Conservation (phyloP, 2,888 invertebrate species). For the Lasiommata megera region DNA sequence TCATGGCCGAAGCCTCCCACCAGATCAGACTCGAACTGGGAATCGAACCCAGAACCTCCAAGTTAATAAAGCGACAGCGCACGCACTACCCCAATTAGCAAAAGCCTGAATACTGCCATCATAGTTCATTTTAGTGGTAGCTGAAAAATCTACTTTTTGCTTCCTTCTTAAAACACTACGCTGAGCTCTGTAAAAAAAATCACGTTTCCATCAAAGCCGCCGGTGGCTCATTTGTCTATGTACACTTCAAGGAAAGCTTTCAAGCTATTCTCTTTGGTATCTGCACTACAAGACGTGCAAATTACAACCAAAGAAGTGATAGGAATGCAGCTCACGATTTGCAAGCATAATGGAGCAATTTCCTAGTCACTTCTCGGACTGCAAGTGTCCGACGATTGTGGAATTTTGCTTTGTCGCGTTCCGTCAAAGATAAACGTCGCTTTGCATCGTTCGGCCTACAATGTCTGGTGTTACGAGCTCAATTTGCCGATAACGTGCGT, state of each 20-base stretch:
- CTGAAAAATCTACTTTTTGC: too few species aligned
- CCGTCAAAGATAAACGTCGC: conserved; percentile 19
- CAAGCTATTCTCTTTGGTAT: conserved; percentile 24
- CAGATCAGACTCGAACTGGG: too few species aligned
- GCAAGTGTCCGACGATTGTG: conserved; percentile 26
- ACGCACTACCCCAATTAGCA: too few species aligned
- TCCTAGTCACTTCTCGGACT: conserved; percentile 27
- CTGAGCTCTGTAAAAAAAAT: neutral
- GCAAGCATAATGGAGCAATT: conserved; percentile 31
- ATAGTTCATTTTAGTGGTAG: too few species aligned
- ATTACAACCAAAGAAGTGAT: conserved; percentile 23
- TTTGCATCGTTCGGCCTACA: conserved; percentile 1
- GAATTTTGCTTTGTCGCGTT: conserved; percentile 21
- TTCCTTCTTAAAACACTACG: neutral
- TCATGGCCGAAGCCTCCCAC: too few species aligned
- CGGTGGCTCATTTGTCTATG: conserved; percentile 19
- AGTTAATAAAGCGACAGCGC: too few species aligned
- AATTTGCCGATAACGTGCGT: neutral
- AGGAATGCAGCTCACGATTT: conserved; percentile 29
- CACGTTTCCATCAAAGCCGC: neutral
- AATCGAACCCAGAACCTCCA: too few species aligned
- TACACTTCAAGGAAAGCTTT: conserved; percentile 20
- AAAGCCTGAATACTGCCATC: too few species aligned
- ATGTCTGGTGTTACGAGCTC: neutral
- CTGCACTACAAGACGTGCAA: conserved; percentile 14